A percentile compares a stretch with the other conserved stretches of the same genome.
Evolutionary conservation across 2,797 vertebrate species (phyloP).

Genomic region (Falco concolor): DNA sequence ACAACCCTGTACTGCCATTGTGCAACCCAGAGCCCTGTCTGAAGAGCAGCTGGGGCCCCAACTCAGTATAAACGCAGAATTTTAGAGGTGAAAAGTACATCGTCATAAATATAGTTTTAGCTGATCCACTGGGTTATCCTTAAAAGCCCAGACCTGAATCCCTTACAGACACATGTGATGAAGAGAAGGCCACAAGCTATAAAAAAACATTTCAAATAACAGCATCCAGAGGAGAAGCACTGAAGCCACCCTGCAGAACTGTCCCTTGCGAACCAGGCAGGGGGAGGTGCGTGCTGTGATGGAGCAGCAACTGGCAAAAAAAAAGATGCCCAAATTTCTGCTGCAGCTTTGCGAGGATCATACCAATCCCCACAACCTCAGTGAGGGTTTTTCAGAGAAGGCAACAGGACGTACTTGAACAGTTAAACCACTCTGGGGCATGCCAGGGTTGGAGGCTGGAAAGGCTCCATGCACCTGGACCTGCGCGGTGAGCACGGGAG

Average conservation of each 20-base stretch:
- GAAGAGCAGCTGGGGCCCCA: slow-evolving; percentile 25
- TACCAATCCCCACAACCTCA: neutral
- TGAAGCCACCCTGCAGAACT: neutral
- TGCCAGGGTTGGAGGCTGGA: neutral
- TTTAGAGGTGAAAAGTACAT: neutral
- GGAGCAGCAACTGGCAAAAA: neutral
- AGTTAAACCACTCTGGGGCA: slow-evolving; percentile 48
- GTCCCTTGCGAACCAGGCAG: fast-evolving
- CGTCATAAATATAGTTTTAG: neutral
- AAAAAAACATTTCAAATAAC: neutral
- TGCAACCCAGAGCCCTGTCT: neutral
- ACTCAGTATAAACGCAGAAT: neutral
- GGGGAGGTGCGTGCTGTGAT: neutral
- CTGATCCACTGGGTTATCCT: neutral
- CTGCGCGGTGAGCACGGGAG: neutral
- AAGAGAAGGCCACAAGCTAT: neutral
- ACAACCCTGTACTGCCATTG: neutral
- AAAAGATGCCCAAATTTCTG: neutral
- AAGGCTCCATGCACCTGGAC: slow-evolving; percentile 41
- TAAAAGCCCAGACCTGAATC: neutral
- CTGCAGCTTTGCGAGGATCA: neutral
- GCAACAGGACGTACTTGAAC: neutral
- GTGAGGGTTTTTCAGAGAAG: neutral
- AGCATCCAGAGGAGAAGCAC: neutral
- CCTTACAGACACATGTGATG: neutral